A percentile compares a stretch with the other conserved stretches of the same genome.
Evolutionary conservation across 2,113 vertebrate species (phyloP).

Genomic region (Antechinus stuartii): DNA sequence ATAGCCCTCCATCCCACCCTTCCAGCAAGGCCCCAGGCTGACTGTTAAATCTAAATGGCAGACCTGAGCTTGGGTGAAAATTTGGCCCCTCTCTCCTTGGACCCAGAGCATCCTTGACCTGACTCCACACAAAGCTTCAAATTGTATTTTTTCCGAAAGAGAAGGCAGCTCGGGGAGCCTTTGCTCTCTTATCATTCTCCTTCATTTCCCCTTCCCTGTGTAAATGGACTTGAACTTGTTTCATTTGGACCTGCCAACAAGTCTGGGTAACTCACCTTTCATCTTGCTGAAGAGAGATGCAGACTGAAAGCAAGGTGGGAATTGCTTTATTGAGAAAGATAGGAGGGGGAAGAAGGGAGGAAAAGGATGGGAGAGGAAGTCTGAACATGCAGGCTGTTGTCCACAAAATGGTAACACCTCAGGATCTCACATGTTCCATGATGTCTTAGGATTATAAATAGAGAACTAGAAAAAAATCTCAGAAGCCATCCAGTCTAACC

Average conservation of each 20-base stretch:
- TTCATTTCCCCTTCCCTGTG: constrained; percentile 1
- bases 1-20: background rate
- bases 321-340: constrained; percentile 18
- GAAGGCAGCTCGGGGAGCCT: background rate
- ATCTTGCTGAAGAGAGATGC: constrained; percentile 33
- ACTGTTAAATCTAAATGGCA: background rate
- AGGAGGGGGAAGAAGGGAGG: background rate
- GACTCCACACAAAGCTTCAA: background rate
- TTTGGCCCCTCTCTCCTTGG: background rate
- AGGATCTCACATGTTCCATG: background rate
- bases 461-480: background rate
- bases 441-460: background rate
- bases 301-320: constrained; percentile 3
- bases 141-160: background rate
- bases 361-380: background rate
- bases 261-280: constrained; percentile 13
- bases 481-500: background rate
- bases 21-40: background rate
- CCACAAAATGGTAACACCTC: background rate
- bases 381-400: background rate
- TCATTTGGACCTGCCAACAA: constrained; percentile 29
- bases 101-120: background rate
- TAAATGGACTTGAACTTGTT: constrained; percentile 26
- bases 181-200: background rate
- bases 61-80: background rate